These are phyloP conservation scores for Drosophila jambulina DNA, from an alignment of 1,140 invertebrate genomes.

Conservation along the genomic window DNA sequence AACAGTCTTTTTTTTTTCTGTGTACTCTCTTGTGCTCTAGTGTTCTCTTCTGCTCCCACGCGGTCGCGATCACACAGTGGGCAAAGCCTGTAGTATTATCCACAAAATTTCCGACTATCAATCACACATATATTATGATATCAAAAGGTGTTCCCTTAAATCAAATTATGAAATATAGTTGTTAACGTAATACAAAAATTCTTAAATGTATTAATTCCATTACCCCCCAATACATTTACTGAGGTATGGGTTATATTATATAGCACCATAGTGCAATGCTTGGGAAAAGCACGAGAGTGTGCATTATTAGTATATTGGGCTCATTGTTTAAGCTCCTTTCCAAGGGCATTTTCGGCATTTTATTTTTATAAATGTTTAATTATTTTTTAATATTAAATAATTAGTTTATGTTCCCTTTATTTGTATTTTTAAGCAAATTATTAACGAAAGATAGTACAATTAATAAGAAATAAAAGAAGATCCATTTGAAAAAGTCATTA, in stretches of 20 bases:
- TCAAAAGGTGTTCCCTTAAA: background rate
- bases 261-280: background rate
- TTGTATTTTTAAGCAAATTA: too few relatives aligned
- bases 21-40: background rate
- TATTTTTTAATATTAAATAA: background rate
- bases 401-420: background rate
- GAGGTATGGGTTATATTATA: too few relatives aligned
- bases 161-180: background rate
- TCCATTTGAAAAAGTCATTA: too few relatives aligned
- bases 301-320: background rate
- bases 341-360: background rate
- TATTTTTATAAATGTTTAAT: too few relatives aligned
- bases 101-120: background rate
- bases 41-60: background rate
- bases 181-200: background rate
- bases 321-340: background rate
- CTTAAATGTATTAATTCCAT: background rate
- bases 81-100: too few relatives aligned
- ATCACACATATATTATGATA: background rate
- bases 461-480: background rate
- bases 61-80: slow-evolving; percentile 11
- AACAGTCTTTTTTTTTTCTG: too few relatives aligned
- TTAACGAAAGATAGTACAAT: too few relatives aligned
- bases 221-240: background rate
- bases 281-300: slow-evolving; percentile 2